Evolutionary conservation across 2,888 invertebrate genomes (phyloP).

Genomic region (Cheilosia urbana): DNA sequence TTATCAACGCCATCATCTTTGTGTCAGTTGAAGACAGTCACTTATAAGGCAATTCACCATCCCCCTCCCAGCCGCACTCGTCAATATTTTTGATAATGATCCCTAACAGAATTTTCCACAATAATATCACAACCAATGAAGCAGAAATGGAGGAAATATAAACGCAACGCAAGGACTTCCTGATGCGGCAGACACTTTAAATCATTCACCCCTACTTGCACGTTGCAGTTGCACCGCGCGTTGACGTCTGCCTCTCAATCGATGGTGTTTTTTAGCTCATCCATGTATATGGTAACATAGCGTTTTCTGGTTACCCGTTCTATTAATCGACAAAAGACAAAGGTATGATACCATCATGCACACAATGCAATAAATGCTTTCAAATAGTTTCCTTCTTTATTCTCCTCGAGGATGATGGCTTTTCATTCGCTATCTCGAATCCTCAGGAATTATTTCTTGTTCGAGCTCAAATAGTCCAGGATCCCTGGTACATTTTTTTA

Average conservation of each 20-base stretch:
- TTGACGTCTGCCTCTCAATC: slow-evolving; percentile 12
- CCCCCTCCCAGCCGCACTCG: background rate
- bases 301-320: slow-evolving; percentile 20
- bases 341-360: slow-evolving; percentile 35
- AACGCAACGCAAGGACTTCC: slow-evolving; percentile 69
- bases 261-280: slow-evolving; percentile 2
- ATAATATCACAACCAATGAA: slow-evolving; percentile 67
- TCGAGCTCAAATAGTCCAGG: too few species aligned
- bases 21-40: slow-evolving; percentile 4
- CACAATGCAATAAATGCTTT: slow-evolving; percentile 58
- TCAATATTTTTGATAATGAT: slow-evolving; percentile 58
- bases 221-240: too few species aligned
- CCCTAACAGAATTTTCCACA: slow-evolving; percentile 67
- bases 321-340: slow-evolving; percentile 63
- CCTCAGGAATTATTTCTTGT: slow-evolving; percentile 38
- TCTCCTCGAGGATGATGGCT: slow-evolving; percentile 37
- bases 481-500: too few species aligned
- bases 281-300: slow-evolving; percentile 12
- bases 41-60: slow-evolving; percentile 22
- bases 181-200: slow-evolving; percentile 65
- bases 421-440: slow-evolving; percentile 47
- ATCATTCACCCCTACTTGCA: slow-evolving; percentile 15
- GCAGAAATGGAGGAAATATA: slow-evolving; percentile 70
- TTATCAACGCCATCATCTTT: slow-evolving; percentile 46
- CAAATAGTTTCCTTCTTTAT: slow-evolving; percentile 35